phyloP scores from a whole-genome alignment of 2,797 vertebrate species.

The Salarias fasciatus region DNA sequence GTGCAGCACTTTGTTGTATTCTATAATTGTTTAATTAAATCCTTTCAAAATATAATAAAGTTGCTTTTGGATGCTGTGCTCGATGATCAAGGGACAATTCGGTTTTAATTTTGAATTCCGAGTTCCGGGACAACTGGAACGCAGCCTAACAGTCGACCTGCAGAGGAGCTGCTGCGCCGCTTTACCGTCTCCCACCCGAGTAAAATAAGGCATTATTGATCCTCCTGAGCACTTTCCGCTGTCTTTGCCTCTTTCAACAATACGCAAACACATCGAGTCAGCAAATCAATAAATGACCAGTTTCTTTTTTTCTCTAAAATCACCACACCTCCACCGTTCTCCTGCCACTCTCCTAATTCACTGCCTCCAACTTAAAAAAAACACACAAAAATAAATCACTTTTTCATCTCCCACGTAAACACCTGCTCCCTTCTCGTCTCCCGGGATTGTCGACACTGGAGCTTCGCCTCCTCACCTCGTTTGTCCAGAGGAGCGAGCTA shows the following conservation, averaged over 20 bases:
- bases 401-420: slow-evolving; percentile 42
- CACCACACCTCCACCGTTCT: slow-evolving; percentile 43
- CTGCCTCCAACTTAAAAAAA: slow-evolving; percentile 35
- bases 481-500: too few relatives aligned
- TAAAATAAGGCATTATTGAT: slow-evolving; percentile 56
- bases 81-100: too few relatives aligned
- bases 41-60: too few relatives aligned
- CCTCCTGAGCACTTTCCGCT: slow-evolving; percentile 68
- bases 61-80: too few relatives aligned
- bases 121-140: slow-evolving; percentile 7
- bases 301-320: slow-evolving; percentile 28
- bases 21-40: too few relatives aligned
- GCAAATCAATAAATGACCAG: slow-evolving; percentile 63
- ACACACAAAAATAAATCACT: slow-evolving; percentile 23
- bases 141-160: slow-evolving; percentile 22
- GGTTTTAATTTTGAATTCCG: too few relatives aligned
- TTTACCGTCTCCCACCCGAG: slow-evolving; percentile 18
- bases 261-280: slow-evolving; percentile 64
- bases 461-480: slow-evolving; percentile 35
- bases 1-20: too few relatives aligned
- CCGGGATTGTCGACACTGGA: slow-evolving; percentile 62
- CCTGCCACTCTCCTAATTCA: slow-evolving; percentile 42
- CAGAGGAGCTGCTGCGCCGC: slow-evolving; percentile 41
- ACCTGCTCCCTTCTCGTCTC: slow-evolving; percentile 51
- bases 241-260: slow-evolving; percentile 54